phyloP scores from a whole-genome alignment of 2,113 vertebrate species.

The Hippotragus niger region DNA sequence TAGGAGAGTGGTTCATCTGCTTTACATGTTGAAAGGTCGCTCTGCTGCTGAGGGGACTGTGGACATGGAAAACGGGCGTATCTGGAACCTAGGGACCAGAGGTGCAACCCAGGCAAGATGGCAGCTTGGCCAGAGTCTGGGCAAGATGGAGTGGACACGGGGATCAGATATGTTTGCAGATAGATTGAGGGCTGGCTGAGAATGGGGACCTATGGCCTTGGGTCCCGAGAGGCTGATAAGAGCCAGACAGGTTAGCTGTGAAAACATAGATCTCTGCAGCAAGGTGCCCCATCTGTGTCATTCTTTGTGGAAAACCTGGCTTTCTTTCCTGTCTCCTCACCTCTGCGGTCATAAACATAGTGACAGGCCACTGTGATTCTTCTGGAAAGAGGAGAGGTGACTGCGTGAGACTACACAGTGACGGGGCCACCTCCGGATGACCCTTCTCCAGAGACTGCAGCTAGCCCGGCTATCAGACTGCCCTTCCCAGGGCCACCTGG shows the following conservation, averaged over 20 bases:
- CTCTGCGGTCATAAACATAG: neutral
- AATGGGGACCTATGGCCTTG: neutral
- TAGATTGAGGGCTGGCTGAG: neutral
- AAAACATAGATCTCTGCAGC: neutral
- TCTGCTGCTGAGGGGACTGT: neutral
- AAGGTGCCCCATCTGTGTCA: neutral
- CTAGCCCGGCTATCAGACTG: neutral
- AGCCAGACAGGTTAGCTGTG: neutral
- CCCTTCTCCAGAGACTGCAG: neutral
- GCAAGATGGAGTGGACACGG: too few relatives aligned
- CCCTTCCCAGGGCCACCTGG: neutral
- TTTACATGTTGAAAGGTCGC: neutral
- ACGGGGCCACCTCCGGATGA: neutral
- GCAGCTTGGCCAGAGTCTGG: neutral
- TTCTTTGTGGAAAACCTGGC: neutral
- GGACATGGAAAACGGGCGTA: fast-evolving
- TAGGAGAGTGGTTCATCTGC: neutral
- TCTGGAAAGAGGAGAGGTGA: neutral
- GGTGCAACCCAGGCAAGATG: neutral
- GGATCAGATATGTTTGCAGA: neutral
- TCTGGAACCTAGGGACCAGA: neutral
- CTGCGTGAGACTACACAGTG: neutral
- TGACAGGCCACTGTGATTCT: neutral
- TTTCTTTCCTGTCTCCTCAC: neutral
- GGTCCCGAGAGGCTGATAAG: neutral